Percentiles rank a stretch among this genome's conserved stretches.
phyloP scores from a whole-genome alignment of 2,888 invertebrate genomes.

The Xanthia togata region DNA sequence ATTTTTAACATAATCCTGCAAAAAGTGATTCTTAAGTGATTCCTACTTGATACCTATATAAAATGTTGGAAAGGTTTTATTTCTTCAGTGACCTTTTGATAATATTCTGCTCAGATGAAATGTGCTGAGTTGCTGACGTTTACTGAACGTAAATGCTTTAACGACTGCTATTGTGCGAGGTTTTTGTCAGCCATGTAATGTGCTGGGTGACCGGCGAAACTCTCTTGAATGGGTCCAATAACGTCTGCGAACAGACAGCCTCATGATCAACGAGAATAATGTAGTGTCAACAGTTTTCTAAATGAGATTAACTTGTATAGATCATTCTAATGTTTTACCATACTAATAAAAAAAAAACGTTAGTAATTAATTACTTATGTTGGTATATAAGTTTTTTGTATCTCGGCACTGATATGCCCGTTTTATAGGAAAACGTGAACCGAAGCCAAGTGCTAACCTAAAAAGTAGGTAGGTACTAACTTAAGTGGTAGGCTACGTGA shows the following conservation, averaged over 20 bases:
- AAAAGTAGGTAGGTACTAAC: too few species aligned
- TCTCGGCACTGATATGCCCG: too few species aligned
- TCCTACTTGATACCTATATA: conserved; percentile 50
- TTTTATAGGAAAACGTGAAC: too few species aligned
- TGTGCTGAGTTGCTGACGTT: conserved; percentile 42
- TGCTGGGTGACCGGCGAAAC: conserved; percentile 18
- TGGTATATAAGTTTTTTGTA: too few species aligned
- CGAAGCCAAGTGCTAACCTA: too few species aligned
- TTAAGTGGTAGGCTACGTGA: too few species aligned
- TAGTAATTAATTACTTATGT: too few species aligned
- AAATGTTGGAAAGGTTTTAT: conserved; percentile 51
- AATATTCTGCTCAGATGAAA: conserved; percentile 41
- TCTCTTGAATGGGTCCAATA: conserved; percentile 14
- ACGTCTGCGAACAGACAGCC: conserved; percentile 3
- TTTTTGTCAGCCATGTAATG: conserved; percentile 44
- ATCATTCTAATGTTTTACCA: too few species aligned
- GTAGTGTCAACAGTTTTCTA: background rate
- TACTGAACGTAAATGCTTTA: conserved; percentile 51
- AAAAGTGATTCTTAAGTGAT: conserved; percentile 62
- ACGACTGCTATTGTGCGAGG: conserved; percentile 50
- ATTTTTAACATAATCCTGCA: conserved; percentile 80
- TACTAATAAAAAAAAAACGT: too few species aligned
- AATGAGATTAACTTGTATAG: too few species aligned
- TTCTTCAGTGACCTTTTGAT: conserved; percentile 52
- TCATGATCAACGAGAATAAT: conserved; percentile 25